Percentiles rank a stretch among this genome's conserved stretches.
These are phyloP conservation scores for Drosophila neonasuta DNA, from an alignment of 2,888 invertebrate species.

Conservation along the genomic window DNA sequence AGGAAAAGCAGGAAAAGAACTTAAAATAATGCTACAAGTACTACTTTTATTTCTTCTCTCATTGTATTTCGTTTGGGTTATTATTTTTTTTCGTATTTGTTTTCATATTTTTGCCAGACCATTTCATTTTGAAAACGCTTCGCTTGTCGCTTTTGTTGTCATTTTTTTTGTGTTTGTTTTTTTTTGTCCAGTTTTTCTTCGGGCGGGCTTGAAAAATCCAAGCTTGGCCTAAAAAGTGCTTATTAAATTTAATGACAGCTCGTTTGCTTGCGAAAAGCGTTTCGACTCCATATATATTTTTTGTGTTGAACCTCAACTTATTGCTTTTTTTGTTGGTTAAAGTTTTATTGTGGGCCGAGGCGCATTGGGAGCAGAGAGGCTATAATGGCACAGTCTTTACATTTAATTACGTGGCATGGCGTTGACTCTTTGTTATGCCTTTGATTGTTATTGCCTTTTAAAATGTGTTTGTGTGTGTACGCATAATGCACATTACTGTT, in stretches of 20 bases:
- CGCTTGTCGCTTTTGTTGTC: slow-evolving; percentile 31
- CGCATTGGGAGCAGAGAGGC: slow-evolving; percentile 65
- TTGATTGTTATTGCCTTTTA: slow-evolving; percentile 29
- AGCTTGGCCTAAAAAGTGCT: slow-evolving; percentile 77
- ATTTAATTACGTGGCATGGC: slow-evolving; percentile 70
- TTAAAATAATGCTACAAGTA: slow-evolving; percentile 22
- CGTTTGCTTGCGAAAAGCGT: slow-evolving; percentile 76
- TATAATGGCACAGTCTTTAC: slow-evolving; percentile 64
- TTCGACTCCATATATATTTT: slow-evolving; percentile 37
- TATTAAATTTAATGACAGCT: slow-evolving; percentile 80
- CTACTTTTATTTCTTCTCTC: slow-evolving; percentile 44
- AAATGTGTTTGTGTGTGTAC: slow-evolving; percentile 7
- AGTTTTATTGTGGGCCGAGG: slow-evolving; percentile 52
- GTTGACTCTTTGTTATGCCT: slow-evolving; percentile 13
- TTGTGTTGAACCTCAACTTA: slow-evolving; percentile 48
- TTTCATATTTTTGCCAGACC: slow-evolving; percentile 64
- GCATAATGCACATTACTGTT: slow-evolving; percentile 46
- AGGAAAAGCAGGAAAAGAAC: slow-evolving; percentile 48
- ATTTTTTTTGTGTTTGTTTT: slow-evolving; percentile 24
- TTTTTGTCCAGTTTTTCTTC: slow-evolving; percentile 42
- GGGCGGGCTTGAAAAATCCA: slow-evolving; percentile 60
- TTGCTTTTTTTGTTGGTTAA: slow-evolving; percentile 32
- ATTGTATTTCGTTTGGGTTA: slow-evolving; percentile 30
- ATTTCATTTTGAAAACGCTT: slow-evolving; percentile 62
- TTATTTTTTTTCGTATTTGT: slow-evolving; percentile 25